These are phyloP conservation scores for Hesperophylax magnus DNA, from an alignment of 1,140 invertebrate species.

Conservation along the genomic window DNA sequence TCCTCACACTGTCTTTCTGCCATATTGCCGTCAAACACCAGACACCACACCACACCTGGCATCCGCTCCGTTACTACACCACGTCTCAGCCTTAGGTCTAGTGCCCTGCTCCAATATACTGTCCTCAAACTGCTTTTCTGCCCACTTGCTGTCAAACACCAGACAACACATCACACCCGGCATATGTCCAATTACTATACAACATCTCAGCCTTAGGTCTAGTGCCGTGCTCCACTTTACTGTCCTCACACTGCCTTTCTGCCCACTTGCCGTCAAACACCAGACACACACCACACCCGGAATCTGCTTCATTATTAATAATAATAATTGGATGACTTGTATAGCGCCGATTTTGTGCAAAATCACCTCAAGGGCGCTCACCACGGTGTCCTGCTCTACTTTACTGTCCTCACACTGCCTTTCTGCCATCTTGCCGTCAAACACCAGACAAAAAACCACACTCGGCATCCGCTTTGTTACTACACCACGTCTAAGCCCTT, in stretches of 20 bases:
- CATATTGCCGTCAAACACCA: conserved; percentile 72
- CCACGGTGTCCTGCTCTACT: no score
- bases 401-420: no score
- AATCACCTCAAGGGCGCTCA: no score
- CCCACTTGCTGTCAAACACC: neutral
- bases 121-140: neutral
- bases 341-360: no score
- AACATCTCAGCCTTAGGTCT: neutral
- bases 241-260: no score
- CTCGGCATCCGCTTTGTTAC: no score
- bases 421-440: no score
- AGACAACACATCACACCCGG: conserved; percentile 14
- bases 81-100: conserved; percentile 5
- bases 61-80: conserved; percentile 56
- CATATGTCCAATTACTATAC: conserved; percentile 54
- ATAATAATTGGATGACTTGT: no score
- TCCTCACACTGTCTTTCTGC: no score
- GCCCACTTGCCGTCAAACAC: neutral
- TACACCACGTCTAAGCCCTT: no score
- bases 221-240: no score
- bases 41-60: conserved; percentile 62
- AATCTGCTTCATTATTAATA: no score
- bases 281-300: neutral
- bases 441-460: neutral
- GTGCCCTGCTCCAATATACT: conserved; percentile 51